These are phyloP conservation scores for Pygathrix nemaeus DNA, from an alignment of 2,113 vertebrate species.

Conservation along the genomic window DNA sequence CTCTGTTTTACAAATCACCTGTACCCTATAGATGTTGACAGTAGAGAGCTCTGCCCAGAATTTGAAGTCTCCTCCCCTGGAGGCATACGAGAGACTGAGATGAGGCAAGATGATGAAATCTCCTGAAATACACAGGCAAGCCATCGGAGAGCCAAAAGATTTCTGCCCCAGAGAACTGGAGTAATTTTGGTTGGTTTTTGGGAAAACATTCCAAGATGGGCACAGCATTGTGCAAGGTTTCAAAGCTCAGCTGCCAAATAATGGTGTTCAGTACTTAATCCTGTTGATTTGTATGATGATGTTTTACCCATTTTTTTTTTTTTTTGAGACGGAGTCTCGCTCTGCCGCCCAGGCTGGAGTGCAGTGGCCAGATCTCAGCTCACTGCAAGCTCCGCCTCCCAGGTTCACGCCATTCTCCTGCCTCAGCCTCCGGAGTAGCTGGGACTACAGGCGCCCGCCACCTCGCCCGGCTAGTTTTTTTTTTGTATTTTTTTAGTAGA, in stretches of 20 bases:
- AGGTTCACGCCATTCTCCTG: too few relatives aligned
- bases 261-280: not conserved
- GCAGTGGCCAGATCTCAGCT: too few relatives aligned
- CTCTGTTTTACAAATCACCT: not conserved
- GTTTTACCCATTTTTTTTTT: not conserved
- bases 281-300: not conserved
- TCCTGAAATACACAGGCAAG: not conserved
- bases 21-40: not conserved
- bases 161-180: constrained; percentile 3
- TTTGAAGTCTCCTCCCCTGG: not conserved
- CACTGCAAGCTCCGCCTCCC: too few relatives aligned
- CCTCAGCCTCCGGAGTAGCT: too few relatives aligned
- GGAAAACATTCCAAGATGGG: not conserved
- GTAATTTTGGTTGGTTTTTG: not conserved
- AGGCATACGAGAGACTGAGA: not conserved
- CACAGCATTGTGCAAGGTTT: not conserved
- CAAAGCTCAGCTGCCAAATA: not conserved
- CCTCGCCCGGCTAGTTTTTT: too few relatives aligned
- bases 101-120: not conserved
- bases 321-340: too few relatives aligned
- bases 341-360: too few relatives aligned
- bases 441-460: too few relatives aligned
- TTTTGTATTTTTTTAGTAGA: too few relatives aligned
- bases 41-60: not conserved
- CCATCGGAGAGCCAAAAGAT: not conserved